phyloP scores from a whole-genome alignment of 1,140 invertebrate genomes.

The Plutomurus gul region DNA sequence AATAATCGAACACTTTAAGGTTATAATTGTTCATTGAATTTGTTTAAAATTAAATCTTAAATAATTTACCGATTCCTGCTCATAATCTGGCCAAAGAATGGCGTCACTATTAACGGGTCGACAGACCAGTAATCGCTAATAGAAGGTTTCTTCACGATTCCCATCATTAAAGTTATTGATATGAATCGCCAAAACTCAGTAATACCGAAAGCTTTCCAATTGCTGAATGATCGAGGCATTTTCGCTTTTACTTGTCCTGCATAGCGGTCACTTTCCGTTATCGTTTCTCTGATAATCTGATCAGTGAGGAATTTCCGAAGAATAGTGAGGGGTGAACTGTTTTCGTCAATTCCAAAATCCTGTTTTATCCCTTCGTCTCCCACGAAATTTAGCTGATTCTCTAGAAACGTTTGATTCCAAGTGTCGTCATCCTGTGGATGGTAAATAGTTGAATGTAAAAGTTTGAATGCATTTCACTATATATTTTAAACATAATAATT shows the following conservation, averaged over 20 bases:
- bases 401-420: no score
- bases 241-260: not conserved
- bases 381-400: no score
- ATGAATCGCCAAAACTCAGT: conserved; percentile 50
- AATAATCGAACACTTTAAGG: not conserved
- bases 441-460: not conserved
- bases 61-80: conserved; percentile 47
- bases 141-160: conserved; percentile 50
- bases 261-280: conserved; percentile 37
- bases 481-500: no score
- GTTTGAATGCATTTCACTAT: no score
- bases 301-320: conserved; percentile 31
- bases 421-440: no score
- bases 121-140: conserved; percentile 54
- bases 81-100: conserved; percentile 54
- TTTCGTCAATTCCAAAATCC: no score
- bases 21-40: not conserved
- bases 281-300: conserved; percentile 21
- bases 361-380: no score
- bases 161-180: conserved; percentile 44
- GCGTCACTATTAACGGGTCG: conserved; percentile 51
- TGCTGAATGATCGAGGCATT: not conserved
- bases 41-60: no score
- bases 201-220: not conserved
- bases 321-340: no score